phyloP scores from a whole-genome alignment of 37 sponge, comb jelly and placozoan genomes.

The Axinella damicornis region DNA sequence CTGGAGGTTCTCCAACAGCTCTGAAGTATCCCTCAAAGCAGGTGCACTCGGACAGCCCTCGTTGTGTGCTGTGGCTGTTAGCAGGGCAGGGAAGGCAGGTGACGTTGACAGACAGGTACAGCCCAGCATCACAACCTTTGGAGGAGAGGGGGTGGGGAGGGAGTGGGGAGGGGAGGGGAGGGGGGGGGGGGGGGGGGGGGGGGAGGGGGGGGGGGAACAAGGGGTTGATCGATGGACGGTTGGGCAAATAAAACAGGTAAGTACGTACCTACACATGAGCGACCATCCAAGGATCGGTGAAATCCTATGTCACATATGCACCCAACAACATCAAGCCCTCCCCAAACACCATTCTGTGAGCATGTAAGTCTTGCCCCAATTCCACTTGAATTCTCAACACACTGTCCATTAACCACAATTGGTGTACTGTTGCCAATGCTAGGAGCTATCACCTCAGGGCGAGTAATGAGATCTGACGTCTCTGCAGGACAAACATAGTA shows the following conservation, averaged over 20 bases:
- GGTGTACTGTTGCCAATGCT: neutral
- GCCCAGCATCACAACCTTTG: too few species aligned
- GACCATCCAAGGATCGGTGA: neutral
- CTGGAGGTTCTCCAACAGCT: conserved; percentile 7
- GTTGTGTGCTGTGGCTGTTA: neutral
- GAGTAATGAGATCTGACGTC: conserved; percentile 12
- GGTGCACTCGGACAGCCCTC: conserved; percentile 9
- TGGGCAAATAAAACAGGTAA: too few species aligned
- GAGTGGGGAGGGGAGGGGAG: too few species aligned
- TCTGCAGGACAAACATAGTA: conserved; percentile 56
- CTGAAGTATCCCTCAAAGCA: conserved; percentile 50
- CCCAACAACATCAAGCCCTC: neutral
- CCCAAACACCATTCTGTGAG: conserved; percentile 20
- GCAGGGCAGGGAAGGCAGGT: conserved; percentile 31
- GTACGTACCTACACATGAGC: neutral
- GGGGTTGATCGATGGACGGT: too few species aligned
- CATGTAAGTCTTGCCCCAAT: neutral
- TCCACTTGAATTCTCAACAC: conserved; percentile 22
- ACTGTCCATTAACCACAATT: conserved; percentile 1
- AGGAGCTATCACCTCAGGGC: conserved; percentile 43
- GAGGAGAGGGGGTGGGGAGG: too few species aligned
- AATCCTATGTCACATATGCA: conserved; percentile 28
- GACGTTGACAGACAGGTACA: too few species aligned
- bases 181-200: too few species aligned
- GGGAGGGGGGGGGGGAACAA: too few species aligned